phyloP scores from a whole-genome alignment of 2,797 vertebrate species.

The Iguana delicatissima region DNA sequence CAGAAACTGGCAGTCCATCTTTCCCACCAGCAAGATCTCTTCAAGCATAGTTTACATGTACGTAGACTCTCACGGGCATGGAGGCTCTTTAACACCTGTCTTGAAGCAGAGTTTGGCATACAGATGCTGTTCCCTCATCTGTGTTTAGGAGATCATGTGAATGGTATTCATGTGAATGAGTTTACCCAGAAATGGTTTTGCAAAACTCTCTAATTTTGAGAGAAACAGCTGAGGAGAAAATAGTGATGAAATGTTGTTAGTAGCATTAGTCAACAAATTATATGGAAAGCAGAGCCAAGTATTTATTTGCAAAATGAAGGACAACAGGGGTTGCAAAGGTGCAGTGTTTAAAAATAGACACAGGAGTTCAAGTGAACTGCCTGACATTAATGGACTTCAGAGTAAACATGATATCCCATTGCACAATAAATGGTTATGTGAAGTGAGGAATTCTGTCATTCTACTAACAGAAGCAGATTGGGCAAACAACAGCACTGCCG shows the following conservation, averaged over 20 bases:
- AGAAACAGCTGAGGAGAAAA: slow-evolving; percentile 57
- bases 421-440: slow-evolving; percentile 58
- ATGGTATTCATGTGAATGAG: background rate
- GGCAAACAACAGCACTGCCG: background rate
- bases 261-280: slow-evolving; percentile 43
- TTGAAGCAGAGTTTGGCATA: too few species aligned
- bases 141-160: background rate
- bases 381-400: slow-evolving; percentile 61
- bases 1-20: too few species aligned
- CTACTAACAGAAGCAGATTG: background rate
- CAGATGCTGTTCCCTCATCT: background rate
- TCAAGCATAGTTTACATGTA: background rate
- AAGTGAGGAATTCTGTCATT: slow-evolving; percentile 31
- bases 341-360: slow-evolving; percentile 72
- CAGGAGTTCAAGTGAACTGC: slow-evolving; percentile 54
- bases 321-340: slow-evolving; percentile 64
- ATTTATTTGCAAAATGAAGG: slow-evolving; percentile 73
- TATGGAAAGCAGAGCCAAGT: slow-evolving; percentile 56
- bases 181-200: slow-evolving; percentile 45
- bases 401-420: slow-evolving; percentile 64
- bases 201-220: slow-evolving; percentile 6
- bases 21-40: too few species aligned
- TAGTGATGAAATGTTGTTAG: slow-evolving; percentile 28
- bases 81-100: background rate
- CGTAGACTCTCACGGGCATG: background rate